Conservation (phyloP, 1,140 invertebrate species). For the Hycleus cichorii region DNA sequence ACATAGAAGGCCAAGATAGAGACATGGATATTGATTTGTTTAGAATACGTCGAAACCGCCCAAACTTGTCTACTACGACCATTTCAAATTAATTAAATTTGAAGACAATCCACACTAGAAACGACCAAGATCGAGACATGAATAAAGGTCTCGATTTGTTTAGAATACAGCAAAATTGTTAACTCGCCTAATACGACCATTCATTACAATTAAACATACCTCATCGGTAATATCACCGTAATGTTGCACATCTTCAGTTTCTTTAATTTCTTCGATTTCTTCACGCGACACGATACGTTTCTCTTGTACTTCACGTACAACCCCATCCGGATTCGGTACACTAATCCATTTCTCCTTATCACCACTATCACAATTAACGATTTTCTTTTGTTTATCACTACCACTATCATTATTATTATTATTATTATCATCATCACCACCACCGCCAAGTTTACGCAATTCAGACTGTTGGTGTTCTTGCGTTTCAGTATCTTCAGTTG, state of each 20-base stretch:
- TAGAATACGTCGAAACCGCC: too few species aligned
- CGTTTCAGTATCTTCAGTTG: slow-evolving; percentile 78
- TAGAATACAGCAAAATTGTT: too few species aligned
- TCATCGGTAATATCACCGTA: slow-evolving; percentile 76
- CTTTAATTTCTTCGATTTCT: slow-evolving; percentile 69
- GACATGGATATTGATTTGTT: too few species aligned
- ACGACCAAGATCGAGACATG: too few species aligned
- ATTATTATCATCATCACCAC: slow-evolving; percentile 21
- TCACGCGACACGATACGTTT: slow-evolving; percentile 71
- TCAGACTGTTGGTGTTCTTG: slow-evolving; percentile 80
- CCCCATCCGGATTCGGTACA: slow-evolving; percentile 55
- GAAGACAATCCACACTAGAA: too few species aligned
- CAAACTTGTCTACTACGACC: too few species aligned
- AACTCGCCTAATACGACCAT: too few species aligned
- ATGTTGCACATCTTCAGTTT: slow-evolving; percentile 76
- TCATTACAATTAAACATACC: slow-evolving; percentile 45
- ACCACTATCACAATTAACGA: slow-evolving; percentile 37
- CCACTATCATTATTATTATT: slow-evolving; percentile 28
- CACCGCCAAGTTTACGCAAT: slow-evolving; percentile 42
- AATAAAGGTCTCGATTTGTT: too few species aligned
- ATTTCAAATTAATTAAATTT: too few species aligned
- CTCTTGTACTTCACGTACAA: slow-evolving; percentile 74
- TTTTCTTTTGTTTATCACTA: slow-evolving; percentile 38
- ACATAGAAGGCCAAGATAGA: too few species aligned
- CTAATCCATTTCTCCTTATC: slow-evolving; percentile 54